Base-by-base conservation (phyloP, 30 jellyfish, hydroid and myxozoan species). In the Cassiopea andromeda region DNA sequence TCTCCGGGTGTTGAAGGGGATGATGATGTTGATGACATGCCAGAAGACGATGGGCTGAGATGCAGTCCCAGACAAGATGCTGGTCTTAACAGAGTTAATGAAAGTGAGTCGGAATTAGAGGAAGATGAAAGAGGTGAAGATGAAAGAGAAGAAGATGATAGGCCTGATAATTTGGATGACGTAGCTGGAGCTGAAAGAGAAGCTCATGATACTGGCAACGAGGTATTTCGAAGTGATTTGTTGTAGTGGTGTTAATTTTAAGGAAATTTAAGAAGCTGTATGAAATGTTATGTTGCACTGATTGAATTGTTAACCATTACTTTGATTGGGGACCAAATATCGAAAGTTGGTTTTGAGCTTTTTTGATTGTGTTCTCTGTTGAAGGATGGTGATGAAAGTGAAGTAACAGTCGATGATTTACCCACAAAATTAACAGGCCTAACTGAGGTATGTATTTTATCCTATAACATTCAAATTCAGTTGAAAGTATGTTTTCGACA, bases 401-500 rank as follows among this genome's bases (percentile, higher is more conserved):
- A 91, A 69, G 85, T 91, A 46, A 91, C 97, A 27, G 73, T 91
- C 8, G 97, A 91, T 91, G 97, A 91, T 59, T 85, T 91, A 9
- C 97, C 97, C n/a, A 77, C 94, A 69, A 91, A 91, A 74, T 76
- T 91, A 18, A 91, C 97, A 8, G 97, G 97, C 27, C 81, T 91
- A 46, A 91, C 97, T 2, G 97, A 91, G 94, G 97, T 91, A 38
- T 67, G n/a, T n/a, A n/a, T n/a, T n/a, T n/a, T n/a, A n/a, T n/a
- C n/a, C 19, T 45, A 13, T 19, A 18, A 12, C 14, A 19, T 19
- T 70, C 57, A 68, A 69, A 44, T 0, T 14, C 16, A 58, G 64
- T 44, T 80, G 1, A n/a, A n/a, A 7, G 43, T 13, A 50, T 5
- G 64, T 50, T 50, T n/a, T n/a, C n/a, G n/a, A n/a, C n/a, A n/a